Base-by-base conservation (phyloP, 1,140 invertebrate species). In the Centruroides sculpturatus region DNA sequence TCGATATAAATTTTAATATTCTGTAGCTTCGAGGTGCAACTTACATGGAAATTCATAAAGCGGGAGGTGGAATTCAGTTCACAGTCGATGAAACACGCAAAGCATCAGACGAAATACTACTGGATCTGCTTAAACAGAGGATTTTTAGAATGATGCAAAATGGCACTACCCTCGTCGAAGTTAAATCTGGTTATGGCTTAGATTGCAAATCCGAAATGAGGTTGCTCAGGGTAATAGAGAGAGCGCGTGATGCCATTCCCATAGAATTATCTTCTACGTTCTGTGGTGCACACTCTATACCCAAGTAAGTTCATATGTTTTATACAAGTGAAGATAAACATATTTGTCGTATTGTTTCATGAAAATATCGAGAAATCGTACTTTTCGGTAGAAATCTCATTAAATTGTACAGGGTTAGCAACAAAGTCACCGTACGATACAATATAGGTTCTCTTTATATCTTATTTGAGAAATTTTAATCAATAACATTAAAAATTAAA, bases 161-260 rank as follows among this genome's bases (percentile, higher is more conserved):
- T 63, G 81, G 80, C 3, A 83, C 81, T 4, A 83, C 82, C 3
- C 65, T 79, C 9, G 76, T 81, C 1, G 83, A 85, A 69, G 81
- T 79, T 59, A 84, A 84, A 69, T 80, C 78, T 62, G 83, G 83
- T 7, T 85, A 84, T 70, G 83, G 83, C 7, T 71, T 85, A 7
- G 74, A 81, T 61, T 69, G 69, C 12, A 76, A 82, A 9, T 76
- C 74, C 5, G 83, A 84, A 69, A 59, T 82, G 47, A 82, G 81
- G 68, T 77, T 83, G 76, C 67, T 84, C 51, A 62, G 70, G 57
- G 80, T 83, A 4, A 71, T 85, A 10, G 75, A 81, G 51, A 68
- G 69, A 60, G 81, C 78, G 1, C 74, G 74, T 47, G 49, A 68
- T 5, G 64, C 67, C 13, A 54, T 73, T 3, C 73, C 74, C 4